A percentile compares a stretch with the other conserved stretches of the same genome.
Conservation (phyloP, 2,797 vertebrate genomes). For the Orestias chungarensis region DNA sequence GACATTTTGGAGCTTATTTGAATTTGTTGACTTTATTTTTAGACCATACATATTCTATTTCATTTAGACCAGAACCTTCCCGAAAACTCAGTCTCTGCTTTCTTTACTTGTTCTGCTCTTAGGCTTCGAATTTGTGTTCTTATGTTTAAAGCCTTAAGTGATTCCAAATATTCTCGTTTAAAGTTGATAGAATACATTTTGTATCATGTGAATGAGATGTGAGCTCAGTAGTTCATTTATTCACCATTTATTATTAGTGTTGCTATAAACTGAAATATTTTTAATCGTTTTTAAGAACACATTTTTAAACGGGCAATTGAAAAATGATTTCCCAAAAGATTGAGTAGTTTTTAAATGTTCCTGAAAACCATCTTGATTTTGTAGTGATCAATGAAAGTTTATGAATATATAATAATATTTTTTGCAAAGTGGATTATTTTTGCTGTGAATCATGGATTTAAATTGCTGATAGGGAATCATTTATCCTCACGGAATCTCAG, state of each 20-base stretch:
- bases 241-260: neutral
- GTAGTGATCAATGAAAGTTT: neutral
- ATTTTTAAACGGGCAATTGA: neutral
- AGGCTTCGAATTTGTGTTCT: neutral
- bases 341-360: neutral
- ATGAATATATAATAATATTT: neutral
- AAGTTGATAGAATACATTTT: neutral
- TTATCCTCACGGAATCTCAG: constrained; percentile 60
- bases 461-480: constrained; percentile 42
- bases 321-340: neutral
- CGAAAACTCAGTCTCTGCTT: neutral
- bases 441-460: constrained; percentile 37
- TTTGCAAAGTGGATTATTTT: neutral
- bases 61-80: neutral
- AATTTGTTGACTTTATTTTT: neutral
- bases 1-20: neutral
- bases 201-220: neutral
- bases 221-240: neutral
- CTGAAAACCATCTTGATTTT: neutral
- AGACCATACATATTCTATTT: neutral
- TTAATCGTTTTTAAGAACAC: neutral
- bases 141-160: neutral
- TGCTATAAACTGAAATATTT: neutral
- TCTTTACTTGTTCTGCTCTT: neutral
- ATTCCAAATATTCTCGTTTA: neutral